Conservation (phyloP, 1,140 invertebrate species). For the Saccostrea cuccullata region DNA sequence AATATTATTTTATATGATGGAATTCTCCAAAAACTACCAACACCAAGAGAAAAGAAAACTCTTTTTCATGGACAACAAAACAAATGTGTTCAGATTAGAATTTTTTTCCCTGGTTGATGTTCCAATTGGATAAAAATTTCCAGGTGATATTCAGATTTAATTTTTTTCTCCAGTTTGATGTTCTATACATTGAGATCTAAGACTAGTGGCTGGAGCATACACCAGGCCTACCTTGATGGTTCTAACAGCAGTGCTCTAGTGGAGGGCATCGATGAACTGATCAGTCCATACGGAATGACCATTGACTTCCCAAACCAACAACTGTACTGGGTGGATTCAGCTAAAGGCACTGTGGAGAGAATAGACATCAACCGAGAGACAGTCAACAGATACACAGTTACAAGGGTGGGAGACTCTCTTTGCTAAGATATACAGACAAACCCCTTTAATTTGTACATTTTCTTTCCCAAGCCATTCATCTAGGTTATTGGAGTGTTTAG, state of each 20-base stretch:
- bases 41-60: too few species aligned
- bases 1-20: too few species aligned
- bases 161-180: conserved; percentile 60
- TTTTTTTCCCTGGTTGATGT: conserved; percentile 60
- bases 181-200: conserved; percentile 77
- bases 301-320: conserved; percentile 86
- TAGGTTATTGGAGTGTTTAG: too few species aligned
- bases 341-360: conserved; percentile 94
- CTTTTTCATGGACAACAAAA: too few species aligned
- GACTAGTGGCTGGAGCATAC: conserved; percentile 90
- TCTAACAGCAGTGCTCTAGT: conserved; percentile 80
- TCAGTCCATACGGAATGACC: conserved; percentile 90
- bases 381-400: background rate
- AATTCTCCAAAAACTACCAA: too few species aligned
- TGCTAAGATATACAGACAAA: background rate
- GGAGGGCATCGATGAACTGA: conserved; percentile 91
- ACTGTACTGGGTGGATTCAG: conserved; percentile 83
- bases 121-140: conserved; percentile 5
- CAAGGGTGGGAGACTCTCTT: background rate
- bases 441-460: too few species aligned
- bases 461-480: too few species aligned
- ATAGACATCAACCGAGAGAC: conserved; percentile 90
- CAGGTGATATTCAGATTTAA: too few species aligned
- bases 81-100: too few species aligned
- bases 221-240: conserved; percentile 93